Conservation (phyloP, 2,113 vertebrate species). For the Glaucidium brasilianum region DNA sequence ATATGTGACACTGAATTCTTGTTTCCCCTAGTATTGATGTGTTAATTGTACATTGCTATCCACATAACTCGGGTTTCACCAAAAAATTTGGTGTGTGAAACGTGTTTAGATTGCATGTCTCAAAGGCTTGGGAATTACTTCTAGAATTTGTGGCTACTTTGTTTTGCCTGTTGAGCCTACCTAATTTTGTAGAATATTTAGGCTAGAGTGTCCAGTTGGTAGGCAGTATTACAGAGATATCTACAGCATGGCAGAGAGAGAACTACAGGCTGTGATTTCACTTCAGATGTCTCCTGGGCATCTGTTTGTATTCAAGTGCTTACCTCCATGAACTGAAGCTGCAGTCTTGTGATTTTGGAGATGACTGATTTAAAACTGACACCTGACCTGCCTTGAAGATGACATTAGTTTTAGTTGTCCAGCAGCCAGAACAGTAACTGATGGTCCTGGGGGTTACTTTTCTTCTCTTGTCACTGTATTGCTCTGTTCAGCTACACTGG, state of each 20-base stretch:
- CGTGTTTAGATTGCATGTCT: neutral
- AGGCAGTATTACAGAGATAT: accelerated
- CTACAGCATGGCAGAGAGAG: neutral
- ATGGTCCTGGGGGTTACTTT: neutral
- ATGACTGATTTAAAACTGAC: neutral
- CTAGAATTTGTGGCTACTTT: neutral
- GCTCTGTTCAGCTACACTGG: neutral
- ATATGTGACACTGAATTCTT: neutral
- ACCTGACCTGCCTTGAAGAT: neutral
- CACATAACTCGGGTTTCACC: neutral
- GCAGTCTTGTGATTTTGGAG: neutral
- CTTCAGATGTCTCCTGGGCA: neutral
- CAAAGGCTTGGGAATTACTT: neutral
- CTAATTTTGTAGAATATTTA: neutral
- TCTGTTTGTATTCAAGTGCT: neutral
- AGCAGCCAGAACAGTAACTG: neutral
- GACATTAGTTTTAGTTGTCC: neutral
- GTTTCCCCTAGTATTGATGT: neutral
- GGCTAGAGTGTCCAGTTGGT: neutral
- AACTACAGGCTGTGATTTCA: neutral
- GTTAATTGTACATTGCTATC: neutral
- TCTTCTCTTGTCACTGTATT: neutral
- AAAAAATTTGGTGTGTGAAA: neutral
- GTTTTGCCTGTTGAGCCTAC: neutral
- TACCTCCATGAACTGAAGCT: neutral